Base-by-base conservation (phyloP, 2,797 vertebrate species). In the Hoplostethus atlanticus region DNA sequence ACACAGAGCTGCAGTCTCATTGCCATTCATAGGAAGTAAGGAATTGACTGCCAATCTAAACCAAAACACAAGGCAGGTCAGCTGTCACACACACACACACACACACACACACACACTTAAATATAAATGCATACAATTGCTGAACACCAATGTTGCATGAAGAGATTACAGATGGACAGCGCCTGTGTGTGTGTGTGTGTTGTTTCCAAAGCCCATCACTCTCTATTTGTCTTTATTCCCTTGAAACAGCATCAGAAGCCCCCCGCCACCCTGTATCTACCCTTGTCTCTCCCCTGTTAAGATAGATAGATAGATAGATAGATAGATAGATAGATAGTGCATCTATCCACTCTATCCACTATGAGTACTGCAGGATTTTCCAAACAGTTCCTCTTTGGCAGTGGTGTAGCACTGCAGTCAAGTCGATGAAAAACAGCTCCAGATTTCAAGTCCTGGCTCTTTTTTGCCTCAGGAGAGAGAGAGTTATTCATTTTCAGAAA, bases 201-300 rank as follows among this genome's bases (percentile, higher is more conserved):
- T 79, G 58, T 58, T 73, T 82, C 68, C 68, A 57, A 66, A 76
- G 68, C 72, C 80, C 81, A 87, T 88, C 76, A 61, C 75, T 90
- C 84, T 86, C 76, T 40, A 40, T 40, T 8, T 79, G 85, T 87
- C 86, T 79, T 66, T 15, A 55, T 42, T 81, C 75, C 68, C 73
- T 77, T 42, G 17, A 48, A 76, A 63, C 42, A 5, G 63, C 79
- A 75, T 72, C 74, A 67, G 40, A 81, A 79, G 66, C 25, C 71
- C 34, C 44, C 57, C 47, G 59, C 69, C 73, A 67, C 47, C 59
- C 58, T 15, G 51, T 56, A 48, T 78, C 84, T 64, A 77, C 25
- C 64, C 81, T 82, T 64, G 77, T 74, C 82, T 74, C 56, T 79
- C 81, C 71, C 79, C 79, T 86, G 86, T 86, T 72, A 10, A 7